Evolutionary conservation across 2,888 invertebrate genomes (phyloP), one percentile per base, ranked within the genome.

Genomic region (Phoronis australis): DNA sequence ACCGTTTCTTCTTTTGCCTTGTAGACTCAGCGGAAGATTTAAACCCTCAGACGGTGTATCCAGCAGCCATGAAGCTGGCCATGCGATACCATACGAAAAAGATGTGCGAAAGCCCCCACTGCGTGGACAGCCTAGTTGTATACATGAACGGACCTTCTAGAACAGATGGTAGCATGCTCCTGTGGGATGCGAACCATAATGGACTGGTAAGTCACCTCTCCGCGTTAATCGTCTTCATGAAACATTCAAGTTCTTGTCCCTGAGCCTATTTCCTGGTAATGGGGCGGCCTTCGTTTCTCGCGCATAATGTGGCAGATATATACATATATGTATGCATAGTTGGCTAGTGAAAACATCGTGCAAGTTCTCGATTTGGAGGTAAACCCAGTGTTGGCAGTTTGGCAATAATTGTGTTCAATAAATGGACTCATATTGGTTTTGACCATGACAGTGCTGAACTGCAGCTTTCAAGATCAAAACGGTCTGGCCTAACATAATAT

Each of bases 171-270:
- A 72, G 78, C 2, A 68, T 73, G 39, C 62, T 81, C 3, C 71
- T 81, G 1, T 81, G 81, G 81, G 81, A 81, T 57, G 57, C 71
- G n/a, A 73, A 80, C 60, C 63, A 68, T 12, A 76, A 81, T 60
- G 81, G 80, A 50, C 64, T 77, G 66, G 81, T 81, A 63, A 65
- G 66, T 51, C 27, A 3, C 23, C 5, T 24, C 20, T 4, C 5
- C 5, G 21, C 24, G 18, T 21, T 9, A n/a, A 18, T 44, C 21
- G 9, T 35, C 18, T 21, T 44, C 21, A 22, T 37, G n/a, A 3
- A 35, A 21, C 27, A 23, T 37, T 21, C 21, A 12, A 43, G 12
- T 9, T 40, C 31, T 18, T 25, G 27, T 15, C 6, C 18, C 37
- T 12, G 4, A n/a, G 15, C 9, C 20, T 18, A 9, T 39, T 20